These are phyloP conservation scores for Sminthurinus signatus DNA, from an alignment of 1,140 invertebrate genomes.

Conservation along the genomic window DNA sequence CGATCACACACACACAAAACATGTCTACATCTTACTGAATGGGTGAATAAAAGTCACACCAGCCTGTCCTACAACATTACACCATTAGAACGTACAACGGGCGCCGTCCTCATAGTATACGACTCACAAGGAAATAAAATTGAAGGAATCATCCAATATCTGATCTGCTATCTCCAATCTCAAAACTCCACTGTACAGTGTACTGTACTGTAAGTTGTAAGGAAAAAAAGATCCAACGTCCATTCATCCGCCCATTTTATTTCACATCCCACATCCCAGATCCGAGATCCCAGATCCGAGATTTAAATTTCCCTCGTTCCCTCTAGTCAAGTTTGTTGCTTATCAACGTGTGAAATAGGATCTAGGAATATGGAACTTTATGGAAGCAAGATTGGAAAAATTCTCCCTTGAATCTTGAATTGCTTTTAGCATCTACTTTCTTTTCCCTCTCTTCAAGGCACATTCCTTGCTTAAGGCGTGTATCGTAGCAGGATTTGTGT, in stretches of 20 bases:
- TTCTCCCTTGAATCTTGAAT: not conserved
- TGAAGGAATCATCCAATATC: not conserved
- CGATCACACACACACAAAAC: too few relatives aligned
- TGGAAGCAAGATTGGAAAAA: not conserved
- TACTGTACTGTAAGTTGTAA: not conserved
- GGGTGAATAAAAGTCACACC: not conserved
- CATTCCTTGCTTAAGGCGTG: too few relatives aligned
- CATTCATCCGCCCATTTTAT: not conserved
- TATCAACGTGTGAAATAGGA: constrained; percentile 7
- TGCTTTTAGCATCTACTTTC: not conserved
- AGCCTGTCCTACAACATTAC: not conserved
- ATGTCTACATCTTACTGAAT: too few relatives aligned
- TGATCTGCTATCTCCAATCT: not conserved
- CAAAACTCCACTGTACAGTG: not conserved
- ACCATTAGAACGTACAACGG: not conserved
- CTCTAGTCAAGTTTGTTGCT: not conserved
- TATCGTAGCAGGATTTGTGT: too few relatives aligned
- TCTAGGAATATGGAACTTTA: too few relatives aligned
- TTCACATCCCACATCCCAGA: not conserved
- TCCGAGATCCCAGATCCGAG: not conserved
- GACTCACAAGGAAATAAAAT: not conserved
- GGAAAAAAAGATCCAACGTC: not conserved
- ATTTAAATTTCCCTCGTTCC: not conserved
- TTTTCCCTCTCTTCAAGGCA: too few relatives aligned
- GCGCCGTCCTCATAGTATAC: too few relatives aligned